Conservation (phyloP, 2,888 invertebrate species). For the Polymixis lichenea region DNA sequence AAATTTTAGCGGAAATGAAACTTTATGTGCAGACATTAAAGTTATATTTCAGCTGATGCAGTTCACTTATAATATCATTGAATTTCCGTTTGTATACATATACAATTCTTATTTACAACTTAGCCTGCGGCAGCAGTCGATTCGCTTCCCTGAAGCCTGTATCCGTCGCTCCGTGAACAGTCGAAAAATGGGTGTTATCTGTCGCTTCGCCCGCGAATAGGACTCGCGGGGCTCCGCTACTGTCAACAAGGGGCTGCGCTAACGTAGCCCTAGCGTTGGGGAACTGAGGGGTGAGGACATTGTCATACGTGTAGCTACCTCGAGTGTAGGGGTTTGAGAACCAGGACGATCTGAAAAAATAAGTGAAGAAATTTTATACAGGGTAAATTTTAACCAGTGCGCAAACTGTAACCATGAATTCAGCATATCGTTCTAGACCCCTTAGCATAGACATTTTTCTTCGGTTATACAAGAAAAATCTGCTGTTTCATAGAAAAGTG, state of each 20-base stretch:
- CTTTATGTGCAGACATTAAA: not conserved
- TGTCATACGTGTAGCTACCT: slow-evolving; percentile 93
- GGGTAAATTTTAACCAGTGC: too few relatives aligned
- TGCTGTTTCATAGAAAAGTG: too few relatives aligned
- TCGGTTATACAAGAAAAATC: too few relatives aligned
- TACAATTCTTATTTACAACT: slow-evolving; percentile 30
- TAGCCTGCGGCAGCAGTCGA: slow-evolving; percentile 47
- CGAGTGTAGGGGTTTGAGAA: slow-evolving; percentile 92
- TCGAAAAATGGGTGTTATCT: slow-evolving; percentile 90
- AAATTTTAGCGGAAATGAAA: not conserved
- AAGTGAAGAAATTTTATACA: too few relatives aligned
- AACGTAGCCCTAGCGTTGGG: slow-evolving; percentile 89
- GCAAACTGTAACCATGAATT: too few relatives aligned
- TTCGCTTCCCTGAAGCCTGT: slow-evolving; percentile 92
- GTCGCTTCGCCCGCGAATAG: slow-evolving; percentile 92
- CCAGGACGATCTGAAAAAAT: slow-evolving; percentile 92
- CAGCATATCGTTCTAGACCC: too few relatives aligned
- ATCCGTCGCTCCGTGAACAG: slow-evolving; percentile 94
- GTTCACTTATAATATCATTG: slow-evolving; percentile 1
- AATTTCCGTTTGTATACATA: not conserved
- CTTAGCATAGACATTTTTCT: too few relatives aligned
- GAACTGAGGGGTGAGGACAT: slow-evolving; percentile 86
- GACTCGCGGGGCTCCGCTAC: slow-evolving; percentile 83
- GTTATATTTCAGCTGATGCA: not conserved
- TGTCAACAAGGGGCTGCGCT: slow-evolving; percentile 89